phyloP scores from a whole-genome alignment of 2,888 invertebrate species.

The Cephus pygmeus region DNA sequence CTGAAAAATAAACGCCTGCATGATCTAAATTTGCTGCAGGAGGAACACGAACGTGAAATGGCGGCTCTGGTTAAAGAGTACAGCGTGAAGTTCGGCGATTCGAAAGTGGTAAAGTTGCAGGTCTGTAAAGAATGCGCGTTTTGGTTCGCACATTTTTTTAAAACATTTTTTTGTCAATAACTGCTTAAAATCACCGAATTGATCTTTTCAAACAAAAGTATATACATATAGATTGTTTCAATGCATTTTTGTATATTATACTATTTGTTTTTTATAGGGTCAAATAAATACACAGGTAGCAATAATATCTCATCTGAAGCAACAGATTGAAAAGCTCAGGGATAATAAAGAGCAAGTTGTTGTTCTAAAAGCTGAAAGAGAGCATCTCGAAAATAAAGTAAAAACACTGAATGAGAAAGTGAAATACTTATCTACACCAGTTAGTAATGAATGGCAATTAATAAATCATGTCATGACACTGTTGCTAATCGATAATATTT shows the following conservation, averaged over 20 bases:
- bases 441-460: conserved; percentile 27
- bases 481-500: conserved; percentile 16
- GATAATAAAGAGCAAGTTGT: conserved; percentile 73
- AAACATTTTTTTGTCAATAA: conserved; percentile 14
- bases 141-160: conserved; percentile 10
- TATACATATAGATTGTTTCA: not conserved
- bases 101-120: conserved; percentile 62
- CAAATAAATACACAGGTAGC: conserved; percentile 76
- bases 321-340: conserved; percentile 70
- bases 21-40: conserved; percentile 76
- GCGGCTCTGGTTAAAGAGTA: conserved; percentile 62
- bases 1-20: conserved; percentile 82
- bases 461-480: not conserved
- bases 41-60: conserved; percentile 66
- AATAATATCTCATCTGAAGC: conserved; percentile 63
- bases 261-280: conserved; percentile 48
- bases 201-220: conserved; percentile 4
- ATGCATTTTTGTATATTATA: conserved; percentile 4
- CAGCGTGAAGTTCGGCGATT: conserved; percentile 57
- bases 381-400: conserved; percentile 68
- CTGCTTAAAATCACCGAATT: not conserved
- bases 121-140: conserved; percentile 30
- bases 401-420: conserved; percentile 60
- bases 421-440: conserved; percentile 58
- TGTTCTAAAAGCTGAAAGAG: conserved; percentile 69